phyloP scores from a whole-genome alignment of 2,797 vertebrate species.

The Chiloscyllium punctatum region DNA sequence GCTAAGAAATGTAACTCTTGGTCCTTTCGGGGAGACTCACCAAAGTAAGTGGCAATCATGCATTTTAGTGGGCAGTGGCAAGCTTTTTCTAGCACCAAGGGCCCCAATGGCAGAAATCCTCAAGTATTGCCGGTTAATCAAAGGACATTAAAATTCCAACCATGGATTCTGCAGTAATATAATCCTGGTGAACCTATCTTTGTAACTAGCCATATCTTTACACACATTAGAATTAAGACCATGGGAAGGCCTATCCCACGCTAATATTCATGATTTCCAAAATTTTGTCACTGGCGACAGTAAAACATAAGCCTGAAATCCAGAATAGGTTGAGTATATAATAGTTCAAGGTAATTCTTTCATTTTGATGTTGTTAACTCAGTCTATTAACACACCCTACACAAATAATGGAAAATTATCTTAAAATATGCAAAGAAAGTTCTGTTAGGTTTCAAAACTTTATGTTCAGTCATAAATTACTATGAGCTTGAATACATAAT shows the following conservation, averaged over 20 bases:
- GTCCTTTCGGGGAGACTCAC: too few relatives aligned
- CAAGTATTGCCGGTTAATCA: too few relatives aligned
- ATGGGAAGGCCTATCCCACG: neutral
- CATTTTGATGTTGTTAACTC: neutral
- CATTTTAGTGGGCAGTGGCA: too few relatives aligned
- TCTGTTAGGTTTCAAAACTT: neutral
- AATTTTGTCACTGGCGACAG: neutral
- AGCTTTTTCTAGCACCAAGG: too few relatives aligned
- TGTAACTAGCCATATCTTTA: neutral
- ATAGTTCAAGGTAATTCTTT: neutral
- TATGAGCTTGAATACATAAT: too few relatives aligned
- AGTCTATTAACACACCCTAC: neutral
- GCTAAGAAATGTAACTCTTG: neutral
- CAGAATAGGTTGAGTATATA: too few relatives aligned
- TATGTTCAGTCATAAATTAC: neutral
- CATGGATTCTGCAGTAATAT: neutral
- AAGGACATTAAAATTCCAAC: too few relatives aligned
- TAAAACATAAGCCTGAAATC: too few relatives aligned
- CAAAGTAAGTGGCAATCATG: too few relatives aligned
- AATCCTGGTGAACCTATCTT: neutral
- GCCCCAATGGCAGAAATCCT: too few relatives aligned
- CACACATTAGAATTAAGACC: neutral
- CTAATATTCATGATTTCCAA: neutral
- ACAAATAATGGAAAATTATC: neutral
- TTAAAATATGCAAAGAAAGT: neutral